Evolutionary conservation across 2,888 invertebrate genomes (phyloP), one percentile per base, ranked within the genome.

Genomic region (Diogma glabrata): DNA sequence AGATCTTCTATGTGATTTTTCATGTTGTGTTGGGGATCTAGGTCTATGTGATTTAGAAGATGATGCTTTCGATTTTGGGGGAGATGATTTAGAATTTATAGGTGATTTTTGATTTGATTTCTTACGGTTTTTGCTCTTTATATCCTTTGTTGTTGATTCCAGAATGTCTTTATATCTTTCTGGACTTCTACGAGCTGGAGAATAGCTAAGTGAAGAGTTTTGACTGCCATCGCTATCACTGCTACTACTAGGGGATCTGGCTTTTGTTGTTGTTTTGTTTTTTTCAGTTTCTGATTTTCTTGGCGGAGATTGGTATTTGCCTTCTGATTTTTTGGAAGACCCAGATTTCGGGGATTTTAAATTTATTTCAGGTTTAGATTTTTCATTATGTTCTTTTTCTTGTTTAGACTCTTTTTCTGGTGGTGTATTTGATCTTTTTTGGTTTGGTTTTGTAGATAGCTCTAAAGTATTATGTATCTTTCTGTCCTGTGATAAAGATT

Each of bases 111-210:
- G 46, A 6, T 45, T 51, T n/a, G 54, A 49, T 53, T 55, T n/a
- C 14, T 22, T 26, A 46, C 33, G 48, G 53, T 58, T 24, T 49
- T 56, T 24, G 51, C 23, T 43, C 53, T 49, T 49, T 6, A 24
- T 24, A 53, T 30, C 54, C 54, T 53, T 54, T 56, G 67, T 69
- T 23, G 72, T 71, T 57, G 74, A 74, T 63, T 74, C 72, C 36
- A 73, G 69, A 38, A 81, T 77, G 54, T 83, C 82, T 22, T 73
- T 74, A 62, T 84, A 83, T 1, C 82, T 74, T 59, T 83, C 83
- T 0, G 84, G 82, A 65, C 81, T 77, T 14, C 79, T 74, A 3
- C 78, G 72, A 0, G 82, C 78, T 0, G 84, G 84, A 0, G 84
- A 84, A 59, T 83, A 83, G 58, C 82, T 83, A 48, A 83, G 66